A percentile compares a stretch with the other conserved stretches of the same genome.
These are phyloP conservation scores for Python bivittatus DNA, from an alignment of 2,113 vertebrate species.

Conservation along the genomic window DNA sequence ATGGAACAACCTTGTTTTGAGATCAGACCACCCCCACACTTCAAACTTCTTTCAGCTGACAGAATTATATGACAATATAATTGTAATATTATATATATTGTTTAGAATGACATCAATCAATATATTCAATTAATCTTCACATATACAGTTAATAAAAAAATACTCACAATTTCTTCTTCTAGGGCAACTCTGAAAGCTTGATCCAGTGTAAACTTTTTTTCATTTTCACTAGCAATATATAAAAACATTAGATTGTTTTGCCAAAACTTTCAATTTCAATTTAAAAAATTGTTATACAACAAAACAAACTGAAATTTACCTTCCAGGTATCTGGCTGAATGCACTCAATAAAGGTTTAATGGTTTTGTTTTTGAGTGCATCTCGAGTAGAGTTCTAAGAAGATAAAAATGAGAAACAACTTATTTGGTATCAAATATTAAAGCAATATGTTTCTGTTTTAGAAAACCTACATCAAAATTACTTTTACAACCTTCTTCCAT, in stretches of 20 bases:
- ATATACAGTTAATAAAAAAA: background rate
- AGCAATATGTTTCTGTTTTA: background rate
- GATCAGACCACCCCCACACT: background rate
- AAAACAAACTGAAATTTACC: slow-evolving; percentile 72
- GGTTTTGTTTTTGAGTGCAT: slow-evolving; percentile 80
- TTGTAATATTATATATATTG: background rate
- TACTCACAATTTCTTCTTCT: slow-evolving; percentile 94
- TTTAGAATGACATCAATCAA: background rate
- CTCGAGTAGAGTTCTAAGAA: slow-evolving; percentile 82
- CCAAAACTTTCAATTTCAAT: slow-evolving; percentile 19
- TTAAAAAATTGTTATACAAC: slow-evolving; percentile 16
- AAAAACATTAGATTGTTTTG: slow-evolving; percentile 7
- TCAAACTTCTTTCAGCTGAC: background rate
- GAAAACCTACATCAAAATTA: background rate
- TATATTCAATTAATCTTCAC: background rate
- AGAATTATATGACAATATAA: no score
- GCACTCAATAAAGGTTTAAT: slow-evolving; percentile 82
- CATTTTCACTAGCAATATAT: slow-evolving; percentile 86
- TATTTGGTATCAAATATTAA: background rate
- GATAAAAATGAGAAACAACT: background rate
- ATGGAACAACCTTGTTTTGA: background rate
- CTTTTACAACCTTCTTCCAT: background rate
- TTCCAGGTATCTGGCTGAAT: slow-evolving; percentile 89
- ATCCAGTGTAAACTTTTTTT: slow-evolving; percentile 95
- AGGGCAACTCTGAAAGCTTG: slow-evolving; percentile 91